Base-by-base conservation (phyloP, 2,888 invertebrate genomes). In the Lycaena phlaeas region DNA sequence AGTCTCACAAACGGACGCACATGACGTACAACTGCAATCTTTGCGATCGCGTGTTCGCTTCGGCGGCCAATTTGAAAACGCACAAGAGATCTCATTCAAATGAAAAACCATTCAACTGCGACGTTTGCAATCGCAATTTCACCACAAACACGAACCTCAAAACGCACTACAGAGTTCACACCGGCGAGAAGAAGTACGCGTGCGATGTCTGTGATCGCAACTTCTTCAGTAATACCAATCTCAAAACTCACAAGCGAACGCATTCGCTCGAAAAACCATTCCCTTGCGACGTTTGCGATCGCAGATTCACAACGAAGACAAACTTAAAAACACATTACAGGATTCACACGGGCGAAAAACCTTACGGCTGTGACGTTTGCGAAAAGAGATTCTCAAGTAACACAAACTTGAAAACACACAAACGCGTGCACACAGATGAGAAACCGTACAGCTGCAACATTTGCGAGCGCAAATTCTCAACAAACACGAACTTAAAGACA, bases 301-400 rank as follows among this genome's bases (percentile, higher is more conserved):
- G 34, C 2, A 18, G 34, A 11, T 34, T 34, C 12, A 34, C 34
- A 1, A 34, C 34, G 1, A 34, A 34, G 18, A 34, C 34, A 2
- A 34, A 34, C 34, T 9, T 34, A 3, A 34, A 34, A 22, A 34
- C 34, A 1, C 34, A 34, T 7, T 34, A 34, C 22, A 34, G 34
- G 12, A 34, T 34, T 12, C 34, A 34, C 9, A 34, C 34, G 4
- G 34, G 34, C 18, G 34, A 34, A 9, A 34, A 34, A 9, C 34
- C 34, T 1, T 34, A 34, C 9, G 34, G 18, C 0, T 34, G 34
- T 34, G 34, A 34, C 6, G 34, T 34, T 1, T 34, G 34, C 22
- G 34, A 34, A 1, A 34, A 34, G 6, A 7, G 34, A 7, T 34
- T 34, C 9, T 34, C 34, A 1, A 34, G 34, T 4, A 34, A 34